Evolutionary conservation across 23 tunicate genomes (phyloP).

Genomic region (Clavelina lepadiformis): DNA sequence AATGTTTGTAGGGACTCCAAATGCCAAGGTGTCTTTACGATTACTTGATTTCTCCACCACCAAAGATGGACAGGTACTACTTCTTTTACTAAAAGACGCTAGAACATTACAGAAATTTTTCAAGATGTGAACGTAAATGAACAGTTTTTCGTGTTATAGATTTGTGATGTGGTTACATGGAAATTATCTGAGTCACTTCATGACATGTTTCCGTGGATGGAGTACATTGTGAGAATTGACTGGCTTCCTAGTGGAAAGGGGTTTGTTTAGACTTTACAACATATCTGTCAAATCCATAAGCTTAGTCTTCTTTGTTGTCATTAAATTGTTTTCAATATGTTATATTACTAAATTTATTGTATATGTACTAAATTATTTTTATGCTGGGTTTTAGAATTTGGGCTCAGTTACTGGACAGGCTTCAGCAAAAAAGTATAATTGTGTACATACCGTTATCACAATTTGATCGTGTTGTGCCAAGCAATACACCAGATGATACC

Average conservation of each 20-base stretch:
- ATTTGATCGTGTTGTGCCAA: slow-evolving; percentile 35
- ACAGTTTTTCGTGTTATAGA: slow-evolving; percentile 1
- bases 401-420: slow-evolving; percentile 80
- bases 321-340: background rate
- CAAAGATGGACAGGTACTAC: slow-evolving; percentile 69
- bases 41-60: slow-evolving; percentile 47
- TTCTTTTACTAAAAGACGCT: too few relatives aligned
- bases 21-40: slow-evolving; percentile 42
- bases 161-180: slow-evolving; percentile 41
- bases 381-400: slow-evolving; percentile 50
- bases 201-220: slow-evolving; percentile 73
- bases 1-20: slow-evolving; percentile 55
- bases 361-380: background rate
- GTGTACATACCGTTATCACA: slow-evolving; percentile 45
- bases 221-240: slow-evolving; percentile 75
- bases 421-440: slow-evolving; percentile 46
- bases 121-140: background rate
- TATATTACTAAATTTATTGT: background rate
- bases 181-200: slow-evolving; percentile 37
- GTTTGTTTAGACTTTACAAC: slow-evolving; percentile 13
- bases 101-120: too few relatives aligned
- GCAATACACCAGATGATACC: background rate
- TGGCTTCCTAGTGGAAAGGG: slow-evolving; percentile 91
- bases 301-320: too few relatives aligned
- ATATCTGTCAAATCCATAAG: background rate